Conservation (phyloP, 1,140 invertebrate species). For the Medauroidea extradentata region DNA sequence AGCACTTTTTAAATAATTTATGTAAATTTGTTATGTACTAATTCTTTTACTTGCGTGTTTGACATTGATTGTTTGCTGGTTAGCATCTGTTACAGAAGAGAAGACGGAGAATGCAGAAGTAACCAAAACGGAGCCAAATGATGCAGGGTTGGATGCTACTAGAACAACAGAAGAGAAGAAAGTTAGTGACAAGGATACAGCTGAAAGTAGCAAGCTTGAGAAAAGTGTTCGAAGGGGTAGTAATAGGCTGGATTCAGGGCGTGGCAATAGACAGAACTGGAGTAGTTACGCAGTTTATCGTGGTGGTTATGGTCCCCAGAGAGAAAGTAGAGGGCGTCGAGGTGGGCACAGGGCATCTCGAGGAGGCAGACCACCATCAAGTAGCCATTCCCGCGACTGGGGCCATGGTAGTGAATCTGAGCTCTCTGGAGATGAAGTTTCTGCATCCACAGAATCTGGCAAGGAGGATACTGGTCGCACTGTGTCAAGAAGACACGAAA, state of each 20-base stretch:
- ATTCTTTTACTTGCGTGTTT: no score
- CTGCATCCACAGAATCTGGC: slow-evolving; percentile 46
- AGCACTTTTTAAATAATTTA: no score
- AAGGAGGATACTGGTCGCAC: slow-evolving; percentile 44
- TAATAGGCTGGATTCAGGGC: background rate
- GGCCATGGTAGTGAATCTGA: slow-evolving; percentile 49
- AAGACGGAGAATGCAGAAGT: no score
- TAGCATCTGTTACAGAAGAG: no score
- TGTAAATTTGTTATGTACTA: no score
- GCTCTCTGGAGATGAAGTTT: slow-evolving; percentile 53
- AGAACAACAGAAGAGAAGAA: background rate
- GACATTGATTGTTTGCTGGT: no score
- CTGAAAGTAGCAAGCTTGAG: no score
- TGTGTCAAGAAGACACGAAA: background rate
- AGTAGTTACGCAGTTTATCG: slow-evolving; percentile 36
- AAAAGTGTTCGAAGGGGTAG: no score
- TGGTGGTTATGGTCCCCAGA: slow-evolving; percentile 40
- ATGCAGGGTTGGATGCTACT: background rate
- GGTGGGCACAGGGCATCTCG: slow-evolving; percentile 24
- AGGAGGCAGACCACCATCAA: background rate
- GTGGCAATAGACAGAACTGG: slow-evolving; percentile 9
- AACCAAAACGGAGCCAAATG: no score
- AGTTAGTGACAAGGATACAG: no score
- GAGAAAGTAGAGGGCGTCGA: slow-evolving; percentile 39
- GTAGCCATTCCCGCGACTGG: slow-evolving; percentile 2